These are phyloP conservation scores for Lomographa bimaculata DNA, from an alignment of 2,888 invertebrate genomes.

Conservation along the genomic window DNA sequence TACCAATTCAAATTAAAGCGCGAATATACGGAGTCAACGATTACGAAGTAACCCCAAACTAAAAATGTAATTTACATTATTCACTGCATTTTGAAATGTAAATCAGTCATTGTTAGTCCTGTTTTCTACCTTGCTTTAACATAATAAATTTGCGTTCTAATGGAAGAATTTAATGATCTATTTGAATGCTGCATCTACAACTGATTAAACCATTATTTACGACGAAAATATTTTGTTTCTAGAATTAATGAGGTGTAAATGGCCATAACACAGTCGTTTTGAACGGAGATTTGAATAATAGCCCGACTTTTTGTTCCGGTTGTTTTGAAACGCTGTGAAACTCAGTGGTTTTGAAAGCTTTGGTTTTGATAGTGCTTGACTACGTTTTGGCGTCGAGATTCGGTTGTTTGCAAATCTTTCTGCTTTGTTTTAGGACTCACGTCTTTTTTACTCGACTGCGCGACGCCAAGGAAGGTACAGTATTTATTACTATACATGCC, in stretches of 20 bases:
- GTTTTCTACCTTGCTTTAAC: slow-evolving; percentile 10
- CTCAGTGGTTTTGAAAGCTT: slow-evolving; percentile 3
- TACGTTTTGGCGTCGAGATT: too few species aligned
- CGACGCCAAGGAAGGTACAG: too few species aligned
- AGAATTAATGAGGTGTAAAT: slow-evolving; percentile 30
- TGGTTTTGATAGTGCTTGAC: too few species aligned
- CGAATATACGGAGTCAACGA: too few species aligned
- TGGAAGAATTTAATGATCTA: slow-evolving; percentile 38
- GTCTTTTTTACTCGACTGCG: too few species aligned
- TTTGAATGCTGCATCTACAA: slow-evolving; percentile 30
- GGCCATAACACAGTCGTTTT: slow-evolving; percentile 12
- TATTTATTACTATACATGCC: too few species aligned
- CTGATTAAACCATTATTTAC: slow-evolving; percentile 30
- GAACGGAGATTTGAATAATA: slow-evolving; percentile 15
- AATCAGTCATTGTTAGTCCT: slow-evolving; percentile 15
- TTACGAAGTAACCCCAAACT: too few species aligned
- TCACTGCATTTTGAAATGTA: slow-evolving; percentile 15
- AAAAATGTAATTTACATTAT: too few species aligned
- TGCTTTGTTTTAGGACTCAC: too few species aligned
- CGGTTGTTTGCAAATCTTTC: too few species aligned
- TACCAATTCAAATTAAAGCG: too few species aligned
- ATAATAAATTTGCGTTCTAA: slow-evolving; percentile 22
- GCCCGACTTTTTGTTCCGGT: slow-evolving; percentile 11
- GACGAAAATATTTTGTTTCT: slow-evolving; percentile 28
- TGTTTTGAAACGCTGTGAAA: slow-evolving; percentile 5